Percentiles rank a stretch among this genome's conserved stretches.
Conservation (phyloP, 2,113 vertebrate genomes). For the Phrynosoma blainvillii region DNA sequence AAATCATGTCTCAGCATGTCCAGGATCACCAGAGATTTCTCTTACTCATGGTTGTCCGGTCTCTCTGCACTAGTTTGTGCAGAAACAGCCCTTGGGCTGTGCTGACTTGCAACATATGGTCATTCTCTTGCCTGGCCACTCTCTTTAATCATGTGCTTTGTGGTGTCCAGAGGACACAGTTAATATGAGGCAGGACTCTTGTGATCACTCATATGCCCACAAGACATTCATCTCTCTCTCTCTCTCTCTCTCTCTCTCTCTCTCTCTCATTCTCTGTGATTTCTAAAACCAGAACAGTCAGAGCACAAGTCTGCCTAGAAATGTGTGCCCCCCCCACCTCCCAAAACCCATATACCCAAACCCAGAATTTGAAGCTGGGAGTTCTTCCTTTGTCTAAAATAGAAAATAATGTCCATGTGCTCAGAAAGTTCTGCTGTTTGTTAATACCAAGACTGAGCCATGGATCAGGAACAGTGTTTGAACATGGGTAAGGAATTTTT, state of each 20-base stretch:
- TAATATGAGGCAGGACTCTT: neutral
- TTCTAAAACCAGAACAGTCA: neutral
- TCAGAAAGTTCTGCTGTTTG: neutral
- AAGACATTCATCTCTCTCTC: too few species aligned
- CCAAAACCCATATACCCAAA: neutral
- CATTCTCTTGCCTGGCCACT: neutral
- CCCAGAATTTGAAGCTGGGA: neutral
- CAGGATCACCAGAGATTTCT: neutral
- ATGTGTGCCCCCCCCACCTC: too few species aligned
- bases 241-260: too few species aligned
- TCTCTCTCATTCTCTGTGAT: neutral
- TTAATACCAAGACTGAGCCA: neutral
- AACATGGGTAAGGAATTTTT: neutral
- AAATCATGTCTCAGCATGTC: neutral
- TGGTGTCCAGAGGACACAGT: neutral
- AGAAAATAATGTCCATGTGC: neutral
- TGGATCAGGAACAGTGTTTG: neutral
- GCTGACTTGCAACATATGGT: slow-evolving; percentile 28
- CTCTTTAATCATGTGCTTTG: slow-evolving; percentile 2
- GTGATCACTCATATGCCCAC: too few species aligned
- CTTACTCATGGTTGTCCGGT: neutral
- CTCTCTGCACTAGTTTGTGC: neutral
- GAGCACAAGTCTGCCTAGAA: neutral
- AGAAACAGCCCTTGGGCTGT: slow-evolving; percentile 9
- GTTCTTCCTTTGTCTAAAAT: neutral